Conservation (phyloP, 2,888 invertebrate species). For the Cheilosia urbana region DNA sequence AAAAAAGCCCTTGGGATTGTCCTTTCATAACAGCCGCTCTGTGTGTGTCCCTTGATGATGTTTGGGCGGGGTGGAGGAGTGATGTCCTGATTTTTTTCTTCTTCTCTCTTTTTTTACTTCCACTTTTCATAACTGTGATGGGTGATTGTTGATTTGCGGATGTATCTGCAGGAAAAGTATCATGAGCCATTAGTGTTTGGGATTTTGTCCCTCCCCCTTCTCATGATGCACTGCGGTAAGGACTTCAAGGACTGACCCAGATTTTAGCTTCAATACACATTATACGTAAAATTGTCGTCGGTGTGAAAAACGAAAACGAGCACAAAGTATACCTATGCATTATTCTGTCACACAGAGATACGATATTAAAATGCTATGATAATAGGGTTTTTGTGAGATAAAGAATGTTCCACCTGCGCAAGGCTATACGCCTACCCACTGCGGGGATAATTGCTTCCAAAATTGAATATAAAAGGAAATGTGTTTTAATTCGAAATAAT, state of each 20-base stretch:
- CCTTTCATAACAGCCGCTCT: neutral
- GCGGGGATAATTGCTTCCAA: slow-evolving; percentile 26
- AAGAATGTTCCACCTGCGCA: slow-evolving; percentile 8
- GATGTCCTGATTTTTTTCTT: slow-evolving; percentile 8
- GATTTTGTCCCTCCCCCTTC: slow-evolving; percentile 5
- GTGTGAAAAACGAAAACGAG: neutral
- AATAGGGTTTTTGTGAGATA: neutral
- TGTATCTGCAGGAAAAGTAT: slow-evolving; percentile 55
- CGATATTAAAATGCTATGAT: too few species aligned
- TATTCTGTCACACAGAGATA: too few species aligned
- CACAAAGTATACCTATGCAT: too few species aligned
- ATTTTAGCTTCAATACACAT: slow-evolving; percentile 39
- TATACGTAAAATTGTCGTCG: neutral
- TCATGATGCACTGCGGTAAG: slow-evolving; percentile 34
- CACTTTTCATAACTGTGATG: slow-evolving; percentile 14
- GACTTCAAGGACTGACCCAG: slow-evolving; percentile 50
- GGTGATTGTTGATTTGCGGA: slow-evolving; percentile 61
- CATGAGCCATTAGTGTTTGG: slow-evolving; percentile 62
- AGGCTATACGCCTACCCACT: neutral
- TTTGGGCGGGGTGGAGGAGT: neutral
- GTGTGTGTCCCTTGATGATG: neutral
- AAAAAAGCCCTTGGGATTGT: neutral
- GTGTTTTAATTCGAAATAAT: slow-evolving; percentile 4
- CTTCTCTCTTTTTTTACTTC: slow-evolving; percentile 2
- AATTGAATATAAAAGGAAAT: slow-evolving; percentile 27